These are phyloP conservation scores for Agrochola litura DNA, from an alignment of 2,888 invertebrate genomes.

Conservation along the genomic window DNA sequence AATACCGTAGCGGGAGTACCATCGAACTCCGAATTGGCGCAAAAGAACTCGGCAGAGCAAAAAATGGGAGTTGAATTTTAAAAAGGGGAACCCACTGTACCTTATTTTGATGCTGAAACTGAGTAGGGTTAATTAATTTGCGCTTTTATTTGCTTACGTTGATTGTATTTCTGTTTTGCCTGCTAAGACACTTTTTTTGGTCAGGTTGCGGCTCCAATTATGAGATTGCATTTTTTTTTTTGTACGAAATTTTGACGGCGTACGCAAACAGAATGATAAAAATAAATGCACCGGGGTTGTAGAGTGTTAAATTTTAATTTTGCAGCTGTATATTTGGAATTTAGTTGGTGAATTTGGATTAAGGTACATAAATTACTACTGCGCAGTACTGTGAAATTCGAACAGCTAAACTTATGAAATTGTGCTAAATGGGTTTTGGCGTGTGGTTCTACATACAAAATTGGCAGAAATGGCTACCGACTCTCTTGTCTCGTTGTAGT, in stretches of 20 bases:
- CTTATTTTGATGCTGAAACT: slow-evolving; percentile 73
- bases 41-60: slow-evolving; percentile 68
- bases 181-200: slow-evolving; percentile 47
- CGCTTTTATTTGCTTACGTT: slow-evolving; percentile 68
- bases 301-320: slow-evolving; percentile 18
- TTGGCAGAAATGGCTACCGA: slow-evolving; percentile 6
- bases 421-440: slow-evolving; percentile 43
- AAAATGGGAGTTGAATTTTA: slow-evolving; percentile 72
- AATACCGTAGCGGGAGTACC: slow-evolving; percentile 78
- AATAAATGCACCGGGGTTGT: slow-evolving; percentile 37
- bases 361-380: slow-evolving; percentile 37
- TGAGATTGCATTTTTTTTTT: slow-evolving; percentile 48
- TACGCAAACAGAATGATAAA: slow-evolving; percentile 24
- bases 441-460: slow-evolving; percentile 19
- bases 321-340: slow-evolving; percentile 23
- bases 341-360: slow-evolving; percentile 33
- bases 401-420: slow-evolving; percentile 51
- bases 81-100: slow-evolving; percentile 67
- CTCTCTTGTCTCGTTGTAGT: background rate
- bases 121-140: slow-evolving; percentile 73
- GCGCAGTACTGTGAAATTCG: slow-evolving; percentile 32
- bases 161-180: slow-evolving; percentile 65
- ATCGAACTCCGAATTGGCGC: slow-evolving; percentile 80
- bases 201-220: slow-evolving; percentile 42
- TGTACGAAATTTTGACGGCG: background rate